phyloP scores from a whole-genome alignment of 2,113 vertebrate genomes.

The Tetrao urogallus region DNA sequence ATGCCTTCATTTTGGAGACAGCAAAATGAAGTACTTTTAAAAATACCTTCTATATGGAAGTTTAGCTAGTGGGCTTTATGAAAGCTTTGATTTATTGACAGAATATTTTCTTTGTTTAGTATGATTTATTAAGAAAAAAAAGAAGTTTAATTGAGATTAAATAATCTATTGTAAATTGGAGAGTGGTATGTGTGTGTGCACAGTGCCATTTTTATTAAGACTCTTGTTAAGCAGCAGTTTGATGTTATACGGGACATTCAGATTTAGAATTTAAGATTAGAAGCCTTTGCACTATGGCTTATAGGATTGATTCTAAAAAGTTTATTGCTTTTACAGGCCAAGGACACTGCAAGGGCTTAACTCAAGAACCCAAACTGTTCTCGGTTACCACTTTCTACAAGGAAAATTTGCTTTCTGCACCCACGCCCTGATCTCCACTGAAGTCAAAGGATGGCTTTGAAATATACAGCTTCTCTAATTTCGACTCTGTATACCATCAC shows the following conservation, averaged over 20 bases:
- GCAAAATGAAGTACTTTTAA: not conserved
- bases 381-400: not conserved
- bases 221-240: not conserved
- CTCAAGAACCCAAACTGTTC: not conserved
- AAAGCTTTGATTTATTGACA: not conserved
- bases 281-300: not conserved
- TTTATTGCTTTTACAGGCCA: not conserved
- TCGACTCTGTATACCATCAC: not conserved
- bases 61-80: not conserved
- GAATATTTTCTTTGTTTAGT: not conserved
- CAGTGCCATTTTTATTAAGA: not conserved
- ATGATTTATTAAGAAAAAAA: not conserved
- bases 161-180: not conserved
- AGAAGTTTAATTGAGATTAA: not conserved
- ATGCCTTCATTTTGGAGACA: not conserved
- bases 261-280: conserved; percentile 14
- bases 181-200: not conserved
- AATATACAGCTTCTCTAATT: not conserved
- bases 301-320: not conserved
- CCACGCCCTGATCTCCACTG: not conserved
- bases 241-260: not conserved
- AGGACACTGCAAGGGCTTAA: not conserved
- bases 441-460: not conserved
- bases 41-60: not conserved
- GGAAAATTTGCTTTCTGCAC: not conserved